phyloP scores from a whole-genome alignment of 2,797 vertebrate genomes.

The Chelon auratus region DNA sequence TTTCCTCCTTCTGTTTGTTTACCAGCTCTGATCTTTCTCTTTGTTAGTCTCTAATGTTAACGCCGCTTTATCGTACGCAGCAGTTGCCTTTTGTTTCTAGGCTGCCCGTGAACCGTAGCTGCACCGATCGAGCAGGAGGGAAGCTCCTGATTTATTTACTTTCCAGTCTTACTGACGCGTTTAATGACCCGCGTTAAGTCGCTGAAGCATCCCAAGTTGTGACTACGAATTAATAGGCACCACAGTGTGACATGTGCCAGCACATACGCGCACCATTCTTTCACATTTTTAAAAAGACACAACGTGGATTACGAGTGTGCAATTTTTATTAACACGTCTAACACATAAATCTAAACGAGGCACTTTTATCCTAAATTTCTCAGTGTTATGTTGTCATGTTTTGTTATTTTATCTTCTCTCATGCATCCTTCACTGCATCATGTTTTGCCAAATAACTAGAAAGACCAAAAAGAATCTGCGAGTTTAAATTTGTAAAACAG shows the following conservation, averaged over 20 bases:
- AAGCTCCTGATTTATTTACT: slow-evolving; percentile 31
- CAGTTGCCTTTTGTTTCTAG: not conserved
- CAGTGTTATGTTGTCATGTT: too few species aligned
- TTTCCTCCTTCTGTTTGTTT: not conserved
- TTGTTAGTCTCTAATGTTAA: not conserved
- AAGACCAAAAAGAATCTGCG: not conserved
- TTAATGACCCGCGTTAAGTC: slow-evolving; percentile 54
- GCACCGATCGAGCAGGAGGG: not conserved
- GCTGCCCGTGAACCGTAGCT: not conserved
- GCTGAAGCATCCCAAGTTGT: slow-evolving; percentile 34
- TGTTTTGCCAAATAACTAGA: not conserved
- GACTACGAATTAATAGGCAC: slow-evolving; percentile 56
- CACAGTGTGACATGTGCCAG: not conserved
- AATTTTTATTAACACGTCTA: too few species aligned
- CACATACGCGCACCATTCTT: slow-evolving; percentile 7
- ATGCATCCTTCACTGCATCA: too few species aligned
- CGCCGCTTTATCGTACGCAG: not conserved
- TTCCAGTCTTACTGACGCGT: slow-evolving; percentile 20
- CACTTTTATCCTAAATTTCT: too few species aligned
- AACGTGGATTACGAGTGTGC: too few species aligned
- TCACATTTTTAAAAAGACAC: not conserved
- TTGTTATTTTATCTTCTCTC: too few species aligned
- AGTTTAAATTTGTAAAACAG: not conserved
- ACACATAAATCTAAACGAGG: too few species aligned
- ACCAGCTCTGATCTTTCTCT: not conserved